These are phyloP conservation scores for Eulemur albifrons DNA, from an alignment of 2,797 vertebrate species.

Conservation along the genomic window DNA sequence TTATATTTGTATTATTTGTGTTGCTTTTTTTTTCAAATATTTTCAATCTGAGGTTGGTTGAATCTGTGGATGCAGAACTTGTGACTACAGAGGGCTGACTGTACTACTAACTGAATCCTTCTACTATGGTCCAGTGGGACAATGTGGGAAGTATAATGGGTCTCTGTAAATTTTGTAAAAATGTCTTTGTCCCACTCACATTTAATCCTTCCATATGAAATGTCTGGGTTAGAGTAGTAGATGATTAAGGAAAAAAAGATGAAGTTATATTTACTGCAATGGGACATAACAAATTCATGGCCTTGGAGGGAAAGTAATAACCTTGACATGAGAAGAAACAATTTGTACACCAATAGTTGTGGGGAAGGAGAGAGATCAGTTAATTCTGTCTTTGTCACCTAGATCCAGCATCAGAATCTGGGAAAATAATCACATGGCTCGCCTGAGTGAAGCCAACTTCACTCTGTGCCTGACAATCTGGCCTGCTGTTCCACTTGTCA, in stretches of 20 bases:
- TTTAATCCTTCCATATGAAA: background rate
- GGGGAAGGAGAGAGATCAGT: background rate
- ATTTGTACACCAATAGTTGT: background rate
- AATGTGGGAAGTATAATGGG: background rate
- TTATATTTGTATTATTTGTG: background rate
- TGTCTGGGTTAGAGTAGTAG: background rate
- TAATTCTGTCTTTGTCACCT: background rate
- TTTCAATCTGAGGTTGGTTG: background rate
- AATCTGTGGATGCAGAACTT: background rate
- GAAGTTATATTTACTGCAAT: background rate
- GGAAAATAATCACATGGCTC: background rate
- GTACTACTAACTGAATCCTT: background rate
- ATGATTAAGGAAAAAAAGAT: background rate
- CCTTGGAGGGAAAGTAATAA: background rate
- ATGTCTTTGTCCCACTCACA: background rate
- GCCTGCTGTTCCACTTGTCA: background rate
- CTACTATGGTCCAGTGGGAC: background rate
- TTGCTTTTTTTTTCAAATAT: background rate
- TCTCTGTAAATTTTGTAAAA: background rate
- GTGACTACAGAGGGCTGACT: background rate
- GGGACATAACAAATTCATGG: background rate
- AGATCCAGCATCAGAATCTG: background rate
- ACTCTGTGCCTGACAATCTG: background rate
- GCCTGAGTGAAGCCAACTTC: background rate
- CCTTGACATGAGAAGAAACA: background rate